A percentile compares a stretch with the other conserved stretches of the same genome.
Conservation (phyloP, 1,140 invertebrate species). For the Cyrtorhinus lividipennis region DNA sequence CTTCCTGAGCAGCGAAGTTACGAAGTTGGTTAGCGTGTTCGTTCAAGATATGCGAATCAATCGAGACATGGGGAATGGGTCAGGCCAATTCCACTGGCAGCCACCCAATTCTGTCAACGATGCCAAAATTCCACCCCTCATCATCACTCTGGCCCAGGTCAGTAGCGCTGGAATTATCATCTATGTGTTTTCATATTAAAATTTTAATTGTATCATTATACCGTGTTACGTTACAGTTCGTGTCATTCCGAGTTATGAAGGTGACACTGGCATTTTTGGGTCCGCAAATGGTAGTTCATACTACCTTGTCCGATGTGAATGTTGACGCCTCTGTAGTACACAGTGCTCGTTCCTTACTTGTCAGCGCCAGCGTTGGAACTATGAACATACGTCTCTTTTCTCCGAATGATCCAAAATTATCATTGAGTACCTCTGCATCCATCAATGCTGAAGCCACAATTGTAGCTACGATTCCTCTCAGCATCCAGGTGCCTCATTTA, state of each 20-base stretch:
- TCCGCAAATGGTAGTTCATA: slow-evolving; percentile 36
- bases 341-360: slow-evolving; percentile 53
- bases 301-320: slow-evolving; percentile 55
- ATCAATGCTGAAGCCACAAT: slow-evolving; percentile 57
- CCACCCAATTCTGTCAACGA: slow-evolving; percentile 25
- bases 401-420: slow-evolving; percentile 34
- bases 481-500: slow-evolving; percentile 45
- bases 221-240: slow-evolving; percentile 16
- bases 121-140: slow-evolving; percentile 54
- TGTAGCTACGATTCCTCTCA: slow-evolving; percentile 56
- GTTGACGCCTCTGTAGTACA: slow-evolving; percentile 60
- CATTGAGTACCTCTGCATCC: slow-evolving; percentile 50
- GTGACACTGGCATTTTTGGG: slow-evolving; percentile 14
- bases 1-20: slow-evolving; percentile 76
- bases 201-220: no score
- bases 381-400: slow-evolving; percentile 32
- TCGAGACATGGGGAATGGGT: slow-evolving; percentile 44
- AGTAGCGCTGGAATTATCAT: no score
- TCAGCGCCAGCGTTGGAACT: slow-evolving; percentile 30
- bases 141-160: slow-evolving; percentile 71
- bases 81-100: slow-evolving; percentile 21
- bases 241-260: slow-evolving; percentile 17
- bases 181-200: no score
- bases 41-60: slow-evolving; percentile 71
- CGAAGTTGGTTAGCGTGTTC: slow-evolving; percentile 70